Evolutionary conservation across 2,797 vertebrate genomes (phyloP).

Genomic region (Amniataba percoides): DNA sequence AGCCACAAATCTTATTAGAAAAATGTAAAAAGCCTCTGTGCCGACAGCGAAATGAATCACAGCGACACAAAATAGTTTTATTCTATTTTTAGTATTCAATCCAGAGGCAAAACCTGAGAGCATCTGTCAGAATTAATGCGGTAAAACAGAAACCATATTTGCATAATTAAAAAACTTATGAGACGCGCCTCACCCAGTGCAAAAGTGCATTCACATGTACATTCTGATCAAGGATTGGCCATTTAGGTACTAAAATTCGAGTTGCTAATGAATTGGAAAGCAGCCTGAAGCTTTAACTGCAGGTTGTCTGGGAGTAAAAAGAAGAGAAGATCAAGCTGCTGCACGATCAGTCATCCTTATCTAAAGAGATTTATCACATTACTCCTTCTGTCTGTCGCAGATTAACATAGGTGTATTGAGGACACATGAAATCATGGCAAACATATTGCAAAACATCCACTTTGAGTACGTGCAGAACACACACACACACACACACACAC

Average conservation of each 20-base stretch:
- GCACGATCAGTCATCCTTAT: slow-evolving; percentile 13
- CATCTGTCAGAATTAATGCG: background rate
- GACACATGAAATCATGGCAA: slow-evolving; percentile 21
- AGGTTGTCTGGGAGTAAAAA: slow-evolving; percentile 37
- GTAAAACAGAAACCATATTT: slow-evolving; percentile 6
- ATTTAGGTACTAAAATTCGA: background rate
- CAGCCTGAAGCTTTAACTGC: slow-evolving; percentile 16
- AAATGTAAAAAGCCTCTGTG: background rate
- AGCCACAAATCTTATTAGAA: background rate
- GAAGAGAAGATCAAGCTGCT: slow-evolving; percentile 30
- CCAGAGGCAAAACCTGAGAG: background rate
- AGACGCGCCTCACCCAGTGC: background rate
- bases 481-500: slow-evolving; percentile 20
- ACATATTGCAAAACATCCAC: slow-evolving; percentile 24
- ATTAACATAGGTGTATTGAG: slow-evolving; percentile 19
- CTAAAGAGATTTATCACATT: slow-evolving; percentile 18
- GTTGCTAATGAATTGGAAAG: slow-evolving; percentile 11
- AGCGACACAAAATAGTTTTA: background rate
- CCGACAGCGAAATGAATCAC: background rate
- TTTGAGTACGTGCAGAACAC: slow-evolving; percentile 2
- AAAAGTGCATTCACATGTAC: slow-evolving; percentile 18
- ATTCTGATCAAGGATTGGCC: slow-evolving; percentile 5
- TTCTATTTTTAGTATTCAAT: background rate
- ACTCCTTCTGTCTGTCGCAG: slow-evolving; percentile 6
- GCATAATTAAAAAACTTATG: background rate